Conservation (phyloP, 2,888 invertebrate species). For the Hypena proboscidalis region DNA sequence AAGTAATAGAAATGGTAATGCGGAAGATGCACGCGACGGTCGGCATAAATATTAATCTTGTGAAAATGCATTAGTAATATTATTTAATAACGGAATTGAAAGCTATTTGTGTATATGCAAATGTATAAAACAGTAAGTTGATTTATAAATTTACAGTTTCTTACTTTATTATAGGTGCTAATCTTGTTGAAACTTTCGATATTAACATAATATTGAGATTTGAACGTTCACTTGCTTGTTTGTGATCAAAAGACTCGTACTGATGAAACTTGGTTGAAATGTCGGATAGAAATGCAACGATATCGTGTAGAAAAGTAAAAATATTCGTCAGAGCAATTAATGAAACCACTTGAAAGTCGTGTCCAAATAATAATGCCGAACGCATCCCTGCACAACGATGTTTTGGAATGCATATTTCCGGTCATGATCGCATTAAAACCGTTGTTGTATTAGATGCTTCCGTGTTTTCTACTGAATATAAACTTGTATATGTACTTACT, state of each 20-base stretch:
- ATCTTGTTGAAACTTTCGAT: no score
- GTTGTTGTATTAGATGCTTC: slow-evolving; percentile 18
- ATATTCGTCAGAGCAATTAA: no score
- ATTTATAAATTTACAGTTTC: no score
- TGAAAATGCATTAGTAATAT: slow-evolving; percentile 14
- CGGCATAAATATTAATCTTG: slow-evolving; percentile 10
- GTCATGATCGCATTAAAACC: slow-evolving; percentile 18
- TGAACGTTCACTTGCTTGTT: no score
- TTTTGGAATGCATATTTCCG: slow-evolving; percentile 24
- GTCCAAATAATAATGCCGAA: slow-evolving; percentile 26
- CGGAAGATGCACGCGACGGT: neutral
- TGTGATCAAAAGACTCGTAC: no score
- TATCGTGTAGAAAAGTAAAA: no score
- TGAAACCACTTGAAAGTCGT: slow-evolving; percentile 30
- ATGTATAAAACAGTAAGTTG: no score
- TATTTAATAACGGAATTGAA: slow-evolving; percentile 14
- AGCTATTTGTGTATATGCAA: slow-evolving; percentile 20
- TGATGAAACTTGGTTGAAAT: no score
- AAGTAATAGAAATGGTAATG: slow-evolving; percentile 1
- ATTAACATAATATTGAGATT: no score
- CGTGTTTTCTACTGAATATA: slow-evolving; percentile 11
- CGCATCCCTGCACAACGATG: slow-evolving; percentile 33
- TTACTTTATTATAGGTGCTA: no score
- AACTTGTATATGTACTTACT: slow-evolving; percentile 10
- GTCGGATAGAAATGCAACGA: slow-evolving; percentile 4